These are phyloP conservation scores for Arion vulgaris DNA, from an alignment of 1,140 invertebrate species.

Conservation along the genomic window DNA sequence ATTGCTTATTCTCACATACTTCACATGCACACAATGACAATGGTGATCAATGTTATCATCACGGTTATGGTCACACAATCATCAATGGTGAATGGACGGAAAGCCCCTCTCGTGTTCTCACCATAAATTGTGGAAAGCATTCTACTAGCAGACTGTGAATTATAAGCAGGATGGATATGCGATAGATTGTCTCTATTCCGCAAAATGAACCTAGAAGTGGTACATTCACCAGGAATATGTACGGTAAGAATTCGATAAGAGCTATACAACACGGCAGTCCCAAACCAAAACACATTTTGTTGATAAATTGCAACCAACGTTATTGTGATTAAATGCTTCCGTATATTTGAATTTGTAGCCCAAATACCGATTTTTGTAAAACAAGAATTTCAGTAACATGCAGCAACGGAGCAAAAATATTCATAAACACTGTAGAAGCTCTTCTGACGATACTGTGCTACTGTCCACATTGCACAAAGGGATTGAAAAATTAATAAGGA, in stretches of 20 bases:
- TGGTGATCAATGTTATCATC: too few relatives aligned
- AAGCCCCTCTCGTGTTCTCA: too few relatives aligned
- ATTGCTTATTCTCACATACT: too few relatives aligned
- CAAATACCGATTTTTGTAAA: not conserved
- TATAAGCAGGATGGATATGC: constrained; percentile 13
- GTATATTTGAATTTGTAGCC: not conserved
- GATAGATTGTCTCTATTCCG: constrained; percentile 16
- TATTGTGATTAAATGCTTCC: not conserved
- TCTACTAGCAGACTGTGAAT: constrained; percentile 14
- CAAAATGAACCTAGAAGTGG: constrained; percentile 11
- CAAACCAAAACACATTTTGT: constrained; percentile 23
- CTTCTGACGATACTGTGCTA: too few relatives aligned
- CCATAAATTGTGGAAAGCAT: constrained; percentile 11
- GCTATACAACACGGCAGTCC: constrained; percentile 5
- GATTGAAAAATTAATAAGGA: too few relatives aligned
- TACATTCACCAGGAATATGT: not conserved
- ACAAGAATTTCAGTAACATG: not conserved
- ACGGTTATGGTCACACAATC: too few relatives aligned
- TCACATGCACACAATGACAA: too few relatives aligned
- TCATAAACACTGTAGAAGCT: not conserved
- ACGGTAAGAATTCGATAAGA: not conserved
- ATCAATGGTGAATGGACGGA: too few relatives aligned
- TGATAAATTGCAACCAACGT: not conserved
- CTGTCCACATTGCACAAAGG: too few relatives aligned
- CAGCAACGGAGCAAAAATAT: not conserved